Evolutionary conservation across 2,113 vertebrate genomes (phyloP), one percentile per base, ranked within the genome.

Genomic region (Paraplagusia blochii): DNA sequence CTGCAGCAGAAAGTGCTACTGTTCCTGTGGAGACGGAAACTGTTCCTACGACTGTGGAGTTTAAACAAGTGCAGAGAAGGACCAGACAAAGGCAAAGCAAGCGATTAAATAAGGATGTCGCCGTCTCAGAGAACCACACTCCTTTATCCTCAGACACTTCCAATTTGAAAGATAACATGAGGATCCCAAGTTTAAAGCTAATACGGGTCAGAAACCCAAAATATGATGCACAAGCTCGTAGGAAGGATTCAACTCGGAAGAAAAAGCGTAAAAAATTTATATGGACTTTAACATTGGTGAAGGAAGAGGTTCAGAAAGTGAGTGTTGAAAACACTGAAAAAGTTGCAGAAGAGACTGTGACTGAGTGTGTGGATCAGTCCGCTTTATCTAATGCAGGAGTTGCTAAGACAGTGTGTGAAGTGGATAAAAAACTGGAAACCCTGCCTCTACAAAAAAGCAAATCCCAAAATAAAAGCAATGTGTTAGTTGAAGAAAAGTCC

Each of bases 181-280:
- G 56, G 43, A 73, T 91, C 51, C 90, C 88, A 33, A 88, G 87
- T 40, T 77, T 92, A 53, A 90, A 87, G 53, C 63, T 92, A 48
- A 74, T 72, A 43, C 84, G 83, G 48, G 80, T 90, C 63, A 82
- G 68, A 77, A 91, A 91, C 62, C 89, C 90, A 6, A 90, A 91
- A 78, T 88, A 80, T 35, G 80, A 82, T 44, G 42, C 65, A 15
- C 67, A 62, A 53, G 50, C 63, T 11, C 69, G 50, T 45, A 71
- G 63, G 44, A 85, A 85, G 42, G 66, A 72, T 45, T 72, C 73
- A 2, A 53, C 80, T 34, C 81, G 87, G 42, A 89, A 89, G 66
- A 92, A 90, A 74, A 92, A 88, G 61, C 77, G 82, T 35, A 87
- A 67, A 76, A 90, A 88, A 77, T 89, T 85, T 78, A 70, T 92